Conservation (phyloP, 2,888 invertebrate genomes). For the Isoperla grammatica region DNA sequence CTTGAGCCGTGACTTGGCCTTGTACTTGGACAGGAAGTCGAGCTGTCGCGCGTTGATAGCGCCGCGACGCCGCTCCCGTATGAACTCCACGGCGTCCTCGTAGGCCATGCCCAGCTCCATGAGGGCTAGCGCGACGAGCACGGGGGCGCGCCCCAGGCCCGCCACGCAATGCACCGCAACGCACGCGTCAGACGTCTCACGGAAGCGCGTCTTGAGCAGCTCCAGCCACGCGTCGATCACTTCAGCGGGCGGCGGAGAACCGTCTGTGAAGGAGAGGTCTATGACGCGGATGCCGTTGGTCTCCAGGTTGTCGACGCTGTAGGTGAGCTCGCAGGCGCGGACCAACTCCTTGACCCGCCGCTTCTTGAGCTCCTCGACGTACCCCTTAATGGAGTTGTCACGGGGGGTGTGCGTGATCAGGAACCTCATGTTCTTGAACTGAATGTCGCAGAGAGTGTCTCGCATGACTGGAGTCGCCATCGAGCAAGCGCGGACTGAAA, state of each 20-base stretch:
- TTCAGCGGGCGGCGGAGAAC: neutral
- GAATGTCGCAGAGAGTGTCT: no score
- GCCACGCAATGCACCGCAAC: slow-evolving; percentile 5
- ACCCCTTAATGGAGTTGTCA: neutral
- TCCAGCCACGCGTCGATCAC: slow-evolving; percentile 7
- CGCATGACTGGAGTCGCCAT: no score
- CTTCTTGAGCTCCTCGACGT: neutral
- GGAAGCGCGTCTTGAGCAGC: neutral
- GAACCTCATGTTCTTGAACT: neutral
- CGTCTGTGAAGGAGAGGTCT: slow-evolving; percentile 1
- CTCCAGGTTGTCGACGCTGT: neutral
- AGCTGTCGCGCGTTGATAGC: slow-evolving; percentile 2
- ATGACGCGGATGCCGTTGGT: neutral
- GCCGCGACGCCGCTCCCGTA: neutral
- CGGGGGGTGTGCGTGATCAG: neutral
- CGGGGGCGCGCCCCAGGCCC: slow-evolving; percentile 2
- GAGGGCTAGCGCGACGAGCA: neutral
- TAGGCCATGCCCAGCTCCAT: slow-evolving; percentile 4
- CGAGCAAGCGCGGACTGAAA: no score
- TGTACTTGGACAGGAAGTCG: neutral
- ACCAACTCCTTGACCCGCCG: neutral
- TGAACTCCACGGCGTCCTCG: neutral
- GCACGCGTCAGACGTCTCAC: neutral
- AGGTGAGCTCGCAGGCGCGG: neutral
- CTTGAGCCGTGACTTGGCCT: no score